Evolutionary conservation across 2,113 vertebrate genomes (phyloP).

Genomic region (Heloderma charlesbogerti): DNA sequence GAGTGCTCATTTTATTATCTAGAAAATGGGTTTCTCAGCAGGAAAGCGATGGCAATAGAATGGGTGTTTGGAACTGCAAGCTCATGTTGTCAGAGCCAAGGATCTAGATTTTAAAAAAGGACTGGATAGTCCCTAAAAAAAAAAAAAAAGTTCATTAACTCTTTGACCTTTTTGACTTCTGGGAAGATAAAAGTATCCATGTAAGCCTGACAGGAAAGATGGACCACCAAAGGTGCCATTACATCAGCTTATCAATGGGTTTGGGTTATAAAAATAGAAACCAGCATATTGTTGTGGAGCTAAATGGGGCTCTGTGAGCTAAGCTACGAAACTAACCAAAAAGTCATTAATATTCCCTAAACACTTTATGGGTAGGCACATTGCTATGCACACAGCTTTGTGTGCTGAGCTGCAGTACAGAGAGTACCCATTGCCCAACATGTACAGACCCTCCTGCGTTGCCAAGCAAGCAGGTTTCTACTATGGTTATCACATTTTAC

Average conservation of each 20-base stretch:
- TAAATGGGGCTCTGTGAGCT: not conserved
- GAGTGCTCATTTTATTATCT: slow-evolving; percentile 76
- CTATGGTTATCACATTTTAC: not conserved
- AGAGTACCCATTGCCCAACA: slow-evolving; percentile 49
- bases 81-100: slow-evolving; percentile 59
- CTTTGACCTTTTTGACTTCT: slow-evolving; percentile 75
- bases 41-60: slow-evolving; percentile 68
- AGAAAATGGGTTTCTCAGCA: slow-evolving; percentile 77
- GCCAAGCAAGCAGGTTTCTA: not conserved
- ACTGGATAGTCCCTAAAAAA: slow-evolving; percentile 79
- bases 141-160: slow-evolving; percentile 82
- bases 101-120: slow-evolving; percentile 74
- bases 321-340: slow-evolving; percentile 1
- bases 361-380: slow-evolving; percentile 53
- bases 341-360: slow-evolving; percentile 74
- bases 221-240: slow-evolving; percentile 82
- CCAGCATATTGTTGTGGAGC: not conserved
- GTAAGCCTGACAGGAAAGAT: slow-evolving; percentile 72
- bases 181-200: slow-evolving; percentile 70
- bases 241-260: not conserved
- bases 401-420: slow-evolving; percentile 50
- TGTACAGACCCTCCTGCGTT: not conserved
- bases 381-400: slow-evolving; percentile 44
- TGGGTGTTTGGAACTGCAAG: slow-evolving; percentile 68
- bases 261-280: not conserved